Base-by-base conservation (phyloP, 2,888 invertebrate species). In the Lasioglossum villosulum region DNA sequence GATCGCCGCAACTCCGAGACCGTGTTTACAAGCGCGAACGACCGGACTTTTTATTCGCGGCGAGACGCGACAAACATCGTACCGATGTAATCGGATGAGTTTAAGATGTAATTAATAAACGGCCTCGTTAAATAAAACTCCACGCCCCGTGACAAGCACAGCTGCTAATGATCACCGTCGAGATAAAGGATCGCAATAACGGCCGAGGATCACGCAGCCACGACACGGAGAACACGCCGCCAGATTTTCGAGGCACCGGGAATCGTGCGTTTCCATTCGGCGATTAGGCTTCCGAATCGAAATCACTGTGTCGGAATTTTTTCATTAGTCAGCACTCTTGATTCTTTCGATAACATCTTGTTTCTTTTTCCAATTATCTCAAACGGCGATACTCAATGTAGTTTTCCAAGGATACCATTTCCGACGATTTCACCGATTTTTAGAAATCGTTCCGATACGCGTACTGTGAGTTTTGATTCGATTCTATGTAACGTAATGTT, bases 1-100 rank as follows among this genome's bases (percentile, higher is more conserved):
- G 85, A 82, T 83, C 78, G 63, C 72, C 56, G 56, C n/a, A 52
- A 80, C 27, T 72, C 80, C 77, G 77, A 48, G 66, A 56, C 48
- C 74, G 75, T 81, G 82, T 82, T 79, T 85, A 71, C 42, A 75
- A 48, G 80, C 63, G 37, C 42, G 71, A 70, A n/a, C 68, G 37
- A 70, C 16, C 68, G 39, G 59, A 23, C 78, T 75, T 39, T 73
- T 52, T 39, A n/a, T 45, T 66, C 23, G 19, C 56, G 27, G 10
- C 59, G 42, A 45, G 45, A 45, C 66, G 42, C 66, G 45, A 76
- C 39, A 27, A 27, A 63, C 23, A 76, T 66, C 63, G 45, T 76
- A 14, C 23, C 39, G 30, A 75, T 59, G 37, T 56, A 37, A 56
- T 75, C 75, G 37, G 27, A 30, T 19, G 19, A 34, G 37, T 52